Base-by-base conservation (phyloP, 1,140 invertebrate genomes). In the Ceratosolen fusciceps region DNA sequence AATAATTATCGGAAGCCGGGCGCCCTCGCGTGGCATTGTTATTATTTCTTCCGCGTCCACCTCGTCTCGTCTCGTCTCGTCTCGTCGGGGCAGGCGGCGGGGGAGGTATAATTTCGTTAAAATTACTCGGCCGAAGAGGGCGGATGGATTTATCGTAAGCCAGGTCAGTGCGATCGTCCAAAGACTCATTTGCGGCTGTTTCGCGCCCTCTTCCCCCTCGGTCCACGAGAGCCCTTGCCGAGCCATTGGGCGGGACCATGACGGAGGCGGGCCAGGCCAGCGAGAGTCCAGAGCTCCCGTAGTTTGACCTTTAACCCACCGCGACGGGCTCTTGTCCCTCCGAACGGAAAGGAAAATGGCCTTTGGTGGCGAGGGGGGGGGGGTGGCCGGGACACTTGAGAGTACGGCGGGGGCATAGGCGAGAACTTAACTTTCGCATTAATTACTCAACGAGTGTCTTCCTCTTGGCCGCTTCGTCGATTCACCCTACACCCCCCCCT, bases 71-170 rank as follows among this genome's bases (percentile, higher is more conserved):
- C n/a, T n/a, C n/a, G n/a, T n/a, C n/a, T n/a, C n/a, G n/a, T n/a
- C n/a, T n/a, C n/a, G n/a, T n/a, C n/a, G n/a, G n/a, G n/a, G n/a
- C n/a, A 43, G 12, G 12, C 5, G 39, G 12, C 39, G 39, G 5
- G 12, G 39, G 39, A 43, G 74, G 74, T 74, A 82, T 87, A 87
- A 87, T 86, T 87, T 87, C 82, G 82, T 87, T 87, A 86, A n/a
- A n/a, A 87, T 87, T 88, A 87, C 87, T 86, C 85, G 81, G 77
- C 77, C 70, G 62, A 37, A 74, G 60, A 34, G 79, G 74, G 70
- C 78, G 85, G 76, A 87, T 86, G 86, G 87, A 88, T 87, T 86
- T 87, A 86, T 81, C 81, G 80, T n/a, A 86, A 86, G 81, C 74
- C 84, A 68, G n/a, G n/a, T n/a, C 73, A 71, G 73, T 70, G 72